Conservation (phyloP, 2,888 invertebrate genomes). For the Dinocampus coccinellae region DNA sequence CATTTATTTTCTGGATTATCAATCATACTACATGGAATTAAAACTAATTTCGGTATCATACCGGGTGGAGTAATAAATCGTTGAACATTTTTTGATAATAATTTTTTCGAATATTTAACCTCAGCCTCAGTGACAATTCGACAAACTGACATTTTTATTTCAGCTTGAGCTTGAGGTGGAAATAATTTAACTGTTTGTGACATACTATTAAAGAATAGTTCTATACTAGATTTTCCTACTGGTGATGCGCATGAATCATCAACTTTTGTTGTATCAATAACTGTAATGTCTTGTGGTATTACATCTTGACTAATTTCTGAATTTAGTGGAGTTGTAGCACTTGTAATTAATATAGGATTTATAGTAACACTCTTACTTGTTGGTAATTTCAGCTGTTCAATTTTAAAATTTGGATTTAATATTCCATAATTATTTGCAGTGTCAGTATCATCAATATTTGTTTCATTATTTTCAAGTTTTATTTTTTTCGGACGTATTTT, state of each 20-base stretch:
- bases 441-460: slow-evolving; percentile 16
- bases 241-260: slow-evolving; percentile 40
- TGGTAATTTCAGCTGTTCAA: slow-evolving; percentile 27
- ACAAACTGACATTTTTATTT: slow-evolving; percentile 64
- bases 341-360: slow-evolving; percentile 42
- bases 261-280: slow-evolving; percentile 31
- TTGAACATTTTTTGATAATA: slow-evolving; percentile 48
- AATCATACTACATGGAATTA: slow-evolving; percentile 65
- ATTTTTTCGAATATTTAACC: slow-evolving; percentile 48
- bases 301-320: neutral
- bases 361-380: slow-evolving; percentile 16
- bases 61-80: slow-evolving; percentile 56
- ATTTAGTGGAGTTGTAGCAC: slow-evolving; percentile 19
- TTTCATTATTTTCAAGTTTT: slow-evolving; percentile 34
- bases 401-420: slow-evolving; percentile 29
- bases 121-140: slow-evolving; percentile 65
- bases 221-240: slow-evolving; percentile 55
- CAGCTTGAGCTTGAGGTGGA: slow-evolving; percentile 62
- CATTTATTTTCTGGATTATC: slow-evolving; percentile 53
- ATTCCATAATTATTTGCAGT: slow-evolving; percentile 39
- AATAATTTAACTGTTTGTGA: slow-evolving; percentile 60
- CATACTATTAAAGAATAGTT: slow-evolving; percentile 64
- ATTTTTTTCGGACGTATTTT: slow-evolving; percentile 58
- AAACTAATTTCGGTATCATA: slow-evolving; percentile 63
- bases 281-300: neutral